A percentile compares a stretch with the other conserved stretches of the same genome.
phyloP scores from a whole-genome alignment of 2,113 vertebrate species.

The Melanerpes formicivorus region DNA sequence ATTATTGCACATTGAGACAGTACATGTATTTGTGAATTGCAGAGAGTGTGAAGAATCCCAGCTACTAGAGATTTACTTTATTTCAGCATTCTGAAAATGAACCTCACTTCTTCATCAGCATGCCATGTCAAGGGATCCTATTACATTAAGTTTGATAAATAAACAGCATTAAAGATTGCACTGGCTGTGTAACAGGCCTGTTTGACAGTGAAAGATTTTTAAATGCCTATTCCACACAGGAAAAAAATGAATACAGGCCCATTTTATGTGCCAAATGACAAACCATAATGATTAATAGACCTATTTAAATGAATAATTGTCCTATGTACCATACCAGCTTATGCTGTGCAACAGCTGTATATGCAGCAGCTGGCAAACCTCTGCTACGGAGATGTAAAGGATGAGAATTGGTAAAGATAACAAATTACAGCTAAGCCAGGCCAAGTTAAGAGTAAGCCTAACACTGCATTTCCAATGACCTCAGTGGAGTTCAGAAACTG shows the following conservation, averaged over 20 bases:
- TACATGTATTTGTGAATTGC: not conserved
- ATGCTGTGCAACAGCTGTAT: conserved; percentile 7
- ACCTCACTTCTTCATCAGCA: conserved; percentile 52
- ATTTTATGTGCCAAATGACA: conserved; percentile 43
- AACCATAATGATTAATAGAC: conserved; percentile 55
- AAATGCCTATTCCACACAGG: conserved; percentile 11
- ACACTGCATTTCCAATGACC: not conserved
- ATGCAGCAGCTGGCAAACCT: conserved; percentile 24
- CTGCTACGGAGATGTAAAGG: conserved; percentile 23
- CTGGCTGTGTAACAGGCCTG: conserved; percentile 39
- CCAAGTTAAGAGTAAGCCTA: not conserved
- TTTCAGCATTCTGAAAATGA: conserved; percentile 53
- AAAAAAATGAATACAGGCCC: conserved; percentile 56
- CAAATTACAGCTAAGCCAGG: conserved; percentile 32
- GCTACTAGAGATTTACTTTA: not conserved
- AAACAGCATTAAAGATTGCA: conserved; percentile 53
- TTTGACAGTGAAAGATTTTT: conserved; percentile 52
- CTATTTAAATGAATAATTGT: conserved; percentile 55
- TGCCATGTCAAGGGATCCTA: conserved; percentile 45
- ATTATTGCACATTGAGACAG: not conserved
- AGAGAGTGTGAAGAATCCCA: not conserved
- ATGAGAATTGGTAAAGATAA: conserved; percentile 26
- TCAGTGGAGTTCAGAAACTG: not conserved
- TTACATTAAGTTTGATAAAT: conserved; percentile 67
- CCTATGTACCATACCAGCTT: not conserved